Percentiles rank a stretch among this genome's conserved stretches.
Conservation (phyloP, 2,797 vertebrate genomes). For the Tadarida brasiliensis region DNA sequence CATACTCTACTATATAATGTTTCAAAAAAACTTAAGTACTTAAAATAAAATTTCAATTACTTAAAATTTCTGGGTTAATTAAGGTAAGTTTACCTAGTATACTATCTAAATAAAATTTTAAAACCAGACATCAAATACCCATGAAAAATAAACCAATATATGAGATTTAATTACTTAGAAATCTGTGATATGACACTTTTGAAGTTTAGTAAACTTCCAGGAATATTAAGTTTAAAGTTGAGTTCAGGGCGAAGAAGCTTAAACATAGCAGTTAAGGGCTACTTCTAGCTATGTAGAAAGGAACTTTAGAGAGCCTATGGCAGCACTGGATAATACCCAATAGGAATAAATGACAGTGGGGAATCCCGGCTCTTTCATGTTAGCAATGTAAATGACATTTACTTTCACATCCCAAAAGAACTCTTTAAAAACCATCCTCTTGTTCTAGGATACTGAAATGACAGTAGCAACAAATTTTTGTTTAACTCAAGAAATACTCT, state of each 20-base stretch:
- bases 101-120: neutral
- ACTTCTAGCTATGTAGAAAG: neutral
- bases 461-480: neutral
- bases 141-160: neutral
- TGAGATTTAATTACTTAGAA: neutral
- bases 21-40: conserved; percentile 31
- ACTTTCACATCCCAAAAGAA: neutral
- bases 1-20: neutral
- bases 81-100: neutral
- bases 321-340: neutral
- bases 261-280: neutral
- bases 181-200: neutral
- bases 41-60: conserved; percentile 19
- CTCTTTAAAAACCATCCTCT: neutral
- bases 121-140: neutral
- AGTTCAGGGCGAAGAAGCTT: neutral
- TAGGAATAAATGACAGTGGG: neutral
- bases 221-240: neutral
- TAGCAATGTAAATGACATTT: neutral
- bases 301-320: neutral
- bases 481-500: conserved; percentile 9
- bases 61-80: conserved; percentile 32
- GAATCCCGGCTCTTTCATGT: neutral
- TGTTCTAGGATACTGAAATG: neutral
- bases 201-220: neutral